phyloP scores from a whole-genome alignment of 2,113 vertebrate species.

The Paratilapia polleni region DNA sequence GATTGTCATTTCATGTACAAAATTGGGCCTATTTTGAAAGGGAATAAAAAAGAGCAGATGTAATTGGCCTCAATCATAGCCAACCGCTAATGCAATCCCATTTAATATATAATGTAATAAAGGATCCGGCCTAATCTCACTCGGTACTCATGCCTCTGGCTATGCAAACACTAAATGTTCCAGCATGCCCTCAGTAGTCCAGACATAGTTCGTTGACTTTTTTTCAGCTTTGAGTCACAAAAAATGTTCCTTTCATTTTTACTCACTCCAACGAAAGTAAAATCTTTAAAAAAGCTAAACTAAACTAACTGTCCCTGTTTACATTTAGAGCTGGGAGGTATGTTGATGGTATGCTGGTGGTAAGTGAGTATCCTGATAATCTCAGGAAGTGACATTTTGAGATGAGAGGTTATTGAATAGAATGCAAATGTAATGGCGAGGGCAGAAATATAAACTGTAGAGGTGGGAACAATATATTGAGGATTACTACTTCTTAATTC shows the following conservation, averaged over 20 bases:
- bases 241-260: background rate
- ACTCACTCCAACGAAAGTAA: no score
- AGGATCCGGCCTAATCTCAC: background rate
- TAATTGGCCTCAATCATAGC: conserved; percentile 28
- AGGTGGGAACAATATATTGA: background rate
- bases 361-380: background rate
- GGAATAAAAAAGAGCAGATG: conserved; percentile 2
- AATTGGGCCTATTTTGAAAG: background rate
- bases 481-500: background rate
- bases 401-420: background rate
- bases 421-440: background rate
- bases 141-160: background rate
- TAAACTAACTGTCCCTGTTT: no score
- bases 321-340: no score
- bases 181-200: background rate
- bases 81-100: background rate
- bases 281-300: no score
- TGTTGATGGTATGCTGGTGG: background rate
- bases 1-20: conserved; percentile 1
- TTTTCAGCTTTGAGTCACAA: background rate
- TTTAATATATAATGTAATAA: background rate
- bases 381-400: background rate
- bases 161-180: background rate
- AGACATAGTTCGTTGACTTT: background rate
- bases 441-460: background rate